A percentile compares a stretch with the other conserved stretches of the same genome.
These are phyloP conservation scores for Mastomys coucha DNA, from an alignment of 2,113 vertebrate species.

Conservation along the genomic window DNA sequence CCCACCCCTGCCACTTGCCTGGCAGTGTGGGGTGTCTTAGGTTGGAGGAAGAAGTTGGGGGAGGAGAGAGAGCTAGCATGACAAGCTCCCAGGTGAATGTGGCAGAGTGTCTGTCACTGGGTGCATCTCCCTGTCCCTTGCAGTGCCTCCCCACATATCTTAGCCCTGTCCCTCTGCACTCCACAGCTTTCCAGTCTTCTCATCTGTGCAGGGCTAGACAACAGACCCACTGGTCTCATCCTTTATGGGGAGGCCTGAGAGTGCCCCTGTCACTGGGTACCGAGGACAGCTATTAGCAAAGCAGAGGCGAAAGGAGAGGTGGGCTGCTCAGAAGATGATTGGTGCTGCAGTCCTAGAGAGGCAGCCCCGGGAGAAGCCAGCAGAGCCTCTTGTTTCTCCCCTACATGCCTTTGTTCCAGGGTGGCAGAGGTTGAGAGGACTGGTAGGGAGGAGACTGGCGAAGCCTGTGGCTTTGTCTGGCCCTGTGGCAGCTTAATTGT, in stretches of 20 bases:
- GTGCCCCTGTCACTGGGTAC: not conserved
- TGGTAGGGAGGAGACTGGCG: not conserved
- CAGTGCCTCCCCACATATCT: not conserved
- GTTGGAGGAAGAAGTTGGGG: not conserved
- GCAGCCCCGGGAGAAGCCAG: not conserved
- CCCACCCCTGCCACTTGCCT: not conserved
- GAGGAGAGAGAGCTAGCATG: not conserved
- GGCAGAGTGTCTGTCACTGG: not conserved
- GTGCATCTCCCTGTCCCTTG: not conserved
- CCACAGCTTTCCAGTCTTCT: not conserved
- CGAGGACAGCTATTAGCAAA: not conserved
- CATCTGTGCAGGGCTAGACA: not conserved
- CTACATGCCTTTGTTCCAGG: not conserved
- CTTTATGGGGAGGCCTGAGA: not conserved
- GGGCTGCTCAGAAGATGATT: not conserved
- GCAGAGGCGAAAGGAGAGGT: not conserved
- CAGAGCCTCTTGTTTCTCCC: not conserved
- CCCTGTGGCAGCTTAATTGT: constrained; percentile 70
- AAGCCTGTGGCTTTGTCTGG: constrained; percentile 2
- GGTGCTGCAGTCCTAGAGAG: not conserved
- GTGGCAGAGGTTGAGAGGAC: not conserved
- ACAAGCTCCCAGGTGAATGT: not conserved
- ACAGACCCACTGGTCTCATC: not conserved
- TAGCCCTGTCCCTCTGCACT: not conserved
- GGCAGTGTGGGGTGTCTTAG: not conserved